Conservation (phyloP, 2,113 vertebrate genomes). For the Stomatorhinus ivindoensis region DNA sequence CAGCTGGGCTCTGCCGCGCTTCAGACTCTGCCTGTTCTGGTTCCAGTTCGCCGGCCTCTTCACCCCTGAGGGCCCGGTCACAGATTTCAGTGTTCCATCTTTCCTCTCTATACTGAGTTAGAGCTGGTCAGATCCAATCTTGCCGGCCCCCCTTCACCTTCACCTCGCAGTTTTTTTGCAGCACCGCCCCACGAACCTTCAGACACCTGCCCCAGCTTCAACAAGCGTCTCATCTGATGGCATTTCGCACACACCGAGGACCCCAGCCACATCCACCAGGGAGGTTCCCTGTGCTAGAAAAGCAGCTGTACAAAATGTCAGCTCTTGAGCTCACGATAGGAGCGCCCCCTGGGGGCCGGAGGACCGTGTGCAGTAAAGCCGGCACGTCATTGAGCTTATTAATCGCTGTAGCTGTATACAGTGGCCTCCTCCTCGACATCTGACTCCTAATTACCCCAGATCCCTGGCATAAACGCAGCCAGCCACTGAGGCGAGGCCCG, state of each 20-base stretch:
- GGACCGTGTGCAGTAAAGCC: neutral
- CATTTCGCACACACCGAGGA: neutral
- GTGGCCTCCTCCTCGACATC: neutral
- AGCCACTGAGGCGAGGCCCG: neutral
- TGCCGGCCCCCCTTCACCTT: too few relatives aligned
- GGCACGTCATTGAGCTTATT: neutral
- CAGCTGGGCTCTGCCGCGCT: neutral
- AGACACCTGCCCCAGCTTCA: neutral
- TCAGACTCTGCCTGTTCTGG: neutral
- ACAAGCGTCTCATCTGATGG: neutral
- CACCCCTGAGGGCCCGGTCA: neutral
- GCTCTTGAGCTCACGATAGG: neutral
- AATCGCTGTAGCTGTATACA: neutral
- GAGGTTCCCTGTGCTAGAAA: neutral
- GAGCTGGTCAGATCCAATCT: neutral
- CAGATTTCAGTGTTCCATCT: neutral
- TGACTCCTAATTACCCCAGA: conserved; percentile 13
- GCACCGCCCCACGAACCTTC: neutral
- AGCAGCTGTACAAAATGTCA: neutral
- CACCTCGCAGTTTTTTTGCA: neutral
- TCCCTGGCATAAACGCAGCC: neutral
- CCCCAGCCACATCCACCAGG: neutral
- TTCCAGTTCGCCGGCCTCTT: neutral
- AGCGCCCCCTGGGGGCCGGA: neutral
- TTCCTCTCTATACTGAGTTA: neutral